Base-by-base conservation (phyloP, 2,888 invertebrate species). In the Agonopterix alstromeriana region DNA sequence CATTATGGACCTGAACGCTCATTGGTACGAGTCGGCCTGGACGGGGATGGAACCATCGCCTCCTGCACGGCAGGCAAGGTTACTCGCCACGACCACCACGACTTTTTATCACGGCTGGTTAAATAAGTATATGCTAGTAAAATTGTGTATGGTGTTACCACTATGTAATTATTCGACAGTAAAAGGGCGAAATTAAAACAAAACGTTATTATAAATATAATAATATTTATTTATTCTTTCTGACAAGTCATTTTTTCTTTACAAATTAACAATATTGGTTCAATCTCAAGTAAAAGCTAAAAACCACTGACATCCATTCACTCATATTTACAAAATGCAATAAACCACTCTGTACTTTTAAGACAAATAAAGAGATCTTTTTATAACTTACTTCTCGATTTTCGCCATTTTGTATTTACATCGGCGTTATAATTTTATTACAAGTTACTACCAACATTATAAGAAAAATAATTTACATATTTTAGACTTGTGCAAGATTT, bases 151-250 rank as follows among this genome's bases (percentile, higher is more conserved):
- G 27, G 5, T 27, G 3, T 27, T 14, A n/a, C n/a, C n/a, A n/a
- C n/a, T n/a, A n/a, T n/a, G n/a, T n/a, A n/a, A 14, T 36, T 1
- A 36, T 1, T 36, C 36, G 36, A 36, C 3, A 3, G 3, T 10
- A 36, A 10, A 36, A 38, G 38, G 27, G 27, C n/a, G 4, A 46
- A 47, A 50, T 17, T 42, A 47, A 51, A 48, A 35, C 36, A 40
- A 43, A 51, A 48, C n/a, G 50, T n/a, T 57, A 67, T 64, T 82
- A 83, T 82, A 82, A 83, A 83, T 84, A 84, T 84, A 84, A 80
- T 82, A 83, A 83, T 80, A 81, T 81, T 81, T 81, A 79, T 79
- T 81, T 38, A 17, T 47, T 50, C 60, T 54, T 72, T 67, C 62
- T 65, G 64, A 65, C 67, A 64, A 70, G 71, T 75, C 69, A 70